phyloP scores from a whole-genome alignment of 2,113 vertebrate species.

The Sebastes schlegelii region DNA sequence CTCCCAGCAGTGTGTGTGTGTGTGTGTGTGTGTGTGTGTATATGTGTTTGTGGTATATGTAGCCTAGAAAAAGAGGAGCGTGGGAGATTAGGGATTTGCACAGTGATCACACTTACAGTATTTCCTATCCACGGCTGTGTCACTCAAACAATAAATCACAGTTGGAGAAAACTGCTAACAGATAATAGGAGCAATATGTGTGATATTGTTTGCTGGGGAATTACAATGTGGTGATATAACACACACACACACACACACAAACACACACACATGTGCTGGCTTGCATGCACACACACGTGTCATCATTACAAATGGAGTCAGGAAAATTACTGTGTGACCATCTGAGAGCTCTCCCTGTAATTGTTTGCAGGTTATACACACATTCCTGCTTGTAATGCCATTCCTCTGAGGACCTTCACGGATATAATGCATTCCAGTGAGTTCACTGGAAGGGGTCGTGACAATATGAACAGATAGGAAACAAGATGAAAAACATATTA shows the following conservation, averaged over 20 bases:
- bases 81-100: constrained; percentile 33
- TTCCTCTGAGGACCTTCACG: neutral
- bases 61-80: neutral
- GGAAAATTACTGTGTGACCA: constrained; percentile 43
- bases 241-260: neutral
- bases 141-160: constrained; percentile 39
- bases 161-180: constrained; percentile 12
- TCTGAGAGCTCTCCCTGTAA: constrained; percentile 45
- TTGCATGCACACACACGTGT: constrained; percentile 19
- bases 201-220: constrained; percentile 36
- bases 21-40: neutral
- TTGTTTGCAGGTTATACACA: constrained; percentile 37
- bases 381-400: constrained; percentile 1
- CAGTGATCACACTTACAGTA: constrained; percentile 18
- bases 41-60: neutral
- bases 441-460: neutral
- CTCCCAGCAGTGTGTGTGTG: neutral
- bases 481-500: neutral
- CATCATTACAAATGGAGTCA: constrained; percentile 42
- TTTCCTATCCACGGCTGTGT: constrained; percentile 43
- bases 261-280: neutral
- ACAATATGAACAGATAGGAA: neutral
- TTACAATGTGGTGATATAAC: constrained; percentile 17
- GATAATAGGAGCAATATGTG: constrained; percentile 18
- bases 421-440: neutral